Conservation (phyloP, 2,888 invertebrate genomes). For the Metellina segmentata region DNA sequence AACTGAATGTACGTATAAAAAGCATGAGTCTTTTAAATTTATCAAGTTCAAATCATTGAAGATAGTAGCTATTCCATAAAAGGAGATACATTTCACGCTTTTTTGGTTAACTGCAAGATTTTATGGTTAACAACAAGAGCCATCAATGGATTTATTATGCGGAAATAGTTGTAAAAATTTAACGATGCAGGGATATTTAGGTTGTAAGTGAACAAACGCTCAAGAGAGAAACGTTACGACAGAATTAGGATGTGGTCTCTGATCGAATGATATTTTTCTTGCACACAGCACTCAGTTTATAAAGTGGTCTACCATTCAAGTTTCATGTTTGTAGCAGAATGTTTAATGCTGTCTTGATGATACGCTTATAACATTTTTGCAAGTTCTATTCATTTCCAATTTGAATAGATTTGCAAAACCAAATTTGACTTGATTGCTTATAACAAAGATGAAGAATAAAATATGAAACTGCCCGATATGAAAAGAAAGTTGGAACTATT, state of each 20-base stretch:
- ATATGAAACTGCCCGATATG: too few relatives aligned
- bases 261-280: neutral
- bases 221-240: neutral
- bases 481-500: too few relatives aligned
- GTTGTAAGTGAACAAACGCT: neutral
- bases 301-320: neutral
- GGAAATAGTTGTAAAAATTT: constrained; percentile 1
- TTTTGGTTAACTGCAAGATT: neutral
- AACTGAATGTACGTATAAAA: neutral
- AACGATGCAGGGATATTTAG: neutral
- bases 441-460: too few relatives aligned
- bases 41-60: neutral
- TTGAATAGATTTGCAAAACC: too few relatives aligned
- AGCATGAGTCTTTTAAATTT: neutral
- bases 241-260: neutral
- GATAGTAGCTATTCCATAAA: neutral
- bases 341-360: neutral
- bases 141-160: neutral
- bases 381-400: too few relatives aligned
- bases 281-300: neutral
- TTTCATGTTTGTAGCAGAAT: neutral
- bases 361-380: too few relatives aligned
- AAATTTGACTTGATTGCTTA: too few relatives aligned
- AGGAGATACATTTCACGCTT: neutral
- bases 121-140: neutral